Conservation (phyloP, 2,888 invertebrate genomes). For the Teleiodes luculella region DNA sequence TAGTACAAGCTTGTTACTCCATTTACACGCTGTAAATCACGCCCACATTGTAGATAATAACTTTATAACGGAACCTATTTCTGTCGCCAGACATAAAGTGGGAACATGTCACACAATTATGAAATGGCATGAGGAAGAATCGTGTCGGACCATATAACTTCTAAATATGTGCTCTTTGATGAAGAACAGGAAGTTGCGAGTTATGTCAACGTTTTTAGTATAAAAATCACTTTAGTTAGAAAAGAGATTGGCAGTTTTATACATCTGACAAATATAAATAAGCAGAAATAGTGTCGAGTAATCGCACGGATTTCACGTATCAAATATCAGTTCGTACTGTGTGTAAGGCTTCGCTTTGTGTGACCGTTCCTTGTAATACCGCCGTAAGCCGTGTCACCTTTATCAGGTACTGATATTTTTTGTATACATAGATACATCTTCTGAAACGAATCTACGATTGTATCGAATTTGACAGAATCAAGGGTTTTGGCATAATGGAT, state of each 20-base stretch:
- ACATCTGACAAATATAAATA: background rate
- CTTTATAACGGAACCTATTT: slow-evolving; percentile 11
- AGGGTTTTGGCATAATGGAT: too few relatives aligned
- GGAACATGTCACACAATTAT: slow-evolving; percentile 15
- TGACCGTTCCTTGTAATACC: slow-evolving; percentile 18
- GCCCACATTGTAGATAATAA: slow-evolving; percentile 12
- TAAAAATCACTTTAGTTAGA: background rate
- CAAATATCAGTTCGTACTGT: slow-evolving; percentile 36
- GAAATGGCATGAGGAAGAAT: slow-evolving; percentile 21
- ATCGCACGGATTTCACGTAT: slow-evolving; percentile 43
- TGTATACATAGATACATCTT: background rate
- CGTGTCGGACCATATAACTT: slow-evolving; percentile 20
- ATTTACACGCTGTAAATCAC: slow-evolving; percentile 8
- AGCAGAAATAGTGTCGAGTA: slow-evolving; percentile 23
- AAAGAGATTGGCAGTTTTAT: background rate
- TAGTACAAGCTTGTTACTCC: slow-evolving; percentile 22
- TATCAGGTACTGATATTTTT: slow-evolving; percentile 11
- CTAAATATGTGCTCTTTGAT: slow-evolving; percentile 29
- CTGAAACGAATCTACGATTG: too few relatives aligned
- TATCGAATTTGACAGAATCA: too few relatives aligned
- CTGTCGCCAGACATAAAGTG: slow-evolving; percentile 13
- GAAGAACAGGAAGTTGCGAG: slow-evolving; percentile 18
- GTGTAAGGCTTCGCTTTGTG: slow-evolving; percentile 40
- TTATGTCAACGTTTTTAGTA: slow-evolving; percentile 14
- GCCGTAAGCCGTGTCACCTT: slow-evolving; percentile 26